Percentiles rank a stretch among this genome's conserved stretches.
Evolutionary conservation across 2,888 invertebrate species (phyloP).

Genomic region (Cantharis lateralis): DNA sequence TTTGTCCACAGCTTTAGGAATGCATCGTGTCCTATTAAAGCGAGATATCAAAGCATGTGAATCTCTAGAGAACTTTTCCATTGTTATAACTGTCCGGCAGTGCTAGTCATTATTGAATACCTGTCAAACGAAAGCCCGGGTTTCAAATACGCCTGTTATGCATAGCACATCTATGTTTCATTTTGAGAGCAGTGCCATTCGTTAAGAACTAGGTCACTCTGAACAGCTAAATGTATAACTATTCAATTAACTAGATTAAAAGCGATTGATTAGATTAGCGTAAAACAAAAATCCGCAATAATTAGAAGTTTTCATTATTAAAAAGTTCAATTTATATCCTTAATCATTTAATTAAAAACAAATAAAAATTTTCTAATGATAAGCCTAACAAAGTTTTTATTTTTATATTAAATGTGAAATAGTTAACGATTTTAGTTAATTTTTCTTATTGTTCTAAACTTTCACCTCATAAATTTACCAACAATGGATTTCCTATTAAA

Average conservation of each 20-base stretch:
- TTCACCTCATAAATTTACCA: not conserved
- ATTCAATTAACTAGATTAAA: conserved; percentile 11
- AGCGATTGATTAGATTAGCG: conserved; percentile 5
- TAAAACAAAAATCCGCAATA: not conserved
- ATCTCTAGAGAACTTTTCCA: conserved; percentile 18
- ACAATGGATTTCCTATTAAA: not conserved
- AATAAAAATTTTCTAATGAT: no score
- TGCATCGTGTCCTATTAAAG: conserved; percentile 8
- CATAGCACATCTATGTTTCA: conserved; percentile 40
- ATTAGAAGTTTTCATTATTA: not conserved
- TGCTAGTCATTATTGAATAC: conserved; percentile 47
- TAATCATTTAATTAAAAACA: no score
- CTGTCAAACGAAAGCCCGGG: conserved; percentile 49
- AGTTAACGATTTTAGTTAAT: not conserved
- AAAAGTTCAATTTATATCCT: not conserved
- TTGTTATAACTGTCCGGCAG: conserved; percentile 38
- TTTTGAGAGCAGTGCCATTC: conserved; percentile 6
- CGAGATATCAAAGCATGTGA: conserved; percentile 13
- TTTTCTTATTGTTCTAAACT: not conserved
- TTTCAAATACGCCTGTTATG: conserved; percentile 51
- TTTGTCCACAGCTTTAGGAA: not conserved
- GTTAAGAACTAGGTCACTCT: conserved; percentile 1
- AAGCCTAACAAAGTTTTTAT: no score
- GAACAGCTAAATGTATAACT: conserved; percentile 1
- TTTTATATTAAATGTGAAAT: not conserved